phyloP scores from a whole-genome alignment of 2,888 invertebrate genomes.

The Ochropleura plecta region DNA sequence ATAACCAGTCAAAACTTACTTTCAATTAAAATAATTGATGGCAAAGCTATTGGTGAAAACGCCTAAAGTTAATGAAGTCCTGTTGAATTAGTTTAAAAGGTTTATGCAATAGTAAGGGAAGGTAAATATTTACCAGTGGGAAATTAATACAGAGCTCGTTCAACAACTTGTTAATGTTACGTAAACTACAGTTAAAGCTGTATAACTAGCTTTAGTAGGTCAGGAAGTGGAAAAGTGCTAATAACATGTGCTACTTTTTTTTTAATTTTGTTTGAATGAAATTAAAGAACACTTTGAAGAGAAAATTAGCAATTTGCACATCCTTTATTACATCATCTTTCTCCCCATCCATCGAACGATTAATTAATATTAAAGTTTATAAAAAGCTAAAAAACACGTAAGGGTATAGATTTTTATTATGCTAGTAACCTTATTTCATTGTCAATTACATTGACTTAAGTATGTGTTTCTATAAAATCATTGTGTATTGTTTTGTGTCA shows the following conservation, averaged over 20 bases:
- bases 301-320: not conserved
- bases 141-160: slow-evolving; percentile 60
- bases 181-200: slow-evolving; percentile 42
- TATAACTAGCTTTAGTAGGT: slow-evolving; percentile 31
- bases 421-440: too few relatives aligned
- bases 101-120: slow-evolving; percentile 52
- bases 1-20: slow-evolving; percentile 24
- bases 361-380: not conserved
- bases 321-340: not conserved
- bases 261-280: slow-evolving; percentile 7
- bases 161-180: slow-evolving; percentile 44
- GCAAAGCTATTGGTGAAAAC: slow-evolving; percentile 47
- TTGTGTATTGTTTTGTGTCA: too few relatives aligned
- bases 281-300: not conserved
- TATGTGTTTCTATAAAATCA: too few relatives aligned
- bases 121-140: slow-evolving; percentile 68
- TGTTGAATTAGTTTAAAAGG: slow-evolving; percentile 62
- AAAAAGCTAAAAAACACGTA: too few relatives aligned
- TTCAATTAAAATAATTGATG: slow-evolving; percentile 59
- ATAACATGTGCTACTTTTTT: not conserved
- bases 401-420: too few relatives aligned
- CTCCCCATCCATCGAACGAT: not conserved
- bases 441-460: too few relatives aligned
- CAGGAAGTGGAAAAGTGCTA: slow-evolving; percentile 4
- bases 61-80: slow-evolving; percentile 65